Percentiles rank a stretch among this genome's conserved stretches.
These are phyloP conservation scores for Heliconius erato DNA, from an alignment of 2,888 invertebrate species.

Conservation along the genomic window DNA sequence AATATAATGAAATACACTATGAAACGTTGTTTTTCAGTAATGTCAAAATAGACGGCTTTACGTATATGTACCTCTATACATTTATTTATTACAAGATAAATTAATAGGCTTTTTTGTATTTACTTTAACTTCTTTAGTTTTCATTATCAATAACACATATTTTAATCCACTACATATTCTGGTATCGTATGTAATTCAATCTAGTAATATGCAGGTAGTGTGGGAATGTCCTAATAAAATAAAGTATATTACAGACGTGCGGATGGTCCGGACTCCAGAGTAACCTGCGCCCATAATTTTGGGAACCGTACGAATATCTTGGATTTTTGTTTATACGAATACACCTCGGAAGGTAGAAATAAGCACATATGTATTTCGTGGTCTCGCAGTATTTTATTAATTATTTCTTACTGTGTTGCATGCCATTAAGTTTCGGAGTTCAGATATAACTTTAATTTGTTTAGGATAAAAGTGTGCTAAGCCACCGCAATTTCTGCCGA, in stretches of 20 bases:
- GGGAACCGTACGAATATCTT: slow-evolving; percentile 59
- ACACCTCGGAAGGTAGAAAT: slow-evolving; percentile 60
- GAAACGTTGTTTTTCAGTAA: neutral
- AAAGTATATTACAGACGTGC: slow-evolving; percentile 63
- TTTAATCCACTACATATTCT: neutral
- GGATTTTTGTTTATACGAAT: slow-evolving; percentile 71
- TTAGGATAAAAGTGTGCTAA: too few species aligned
- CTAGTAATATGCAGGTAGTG: slow-evolving; percentile 45
- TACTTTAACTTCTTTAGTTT: neutral
- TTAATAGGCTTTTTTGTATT: neutral
- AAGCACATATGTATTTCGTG: slow-evolving; percentile 57
- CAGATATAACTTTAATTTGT: neutral
- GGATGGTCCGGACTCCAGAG: slow-evolving; percentile 52
- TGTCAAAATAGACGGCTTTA: too few species aligned
- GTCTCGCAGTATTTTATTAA: slow-evolving; percentile 39
- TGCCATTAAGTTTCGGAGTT: neutral
- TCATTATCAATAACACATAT: neutral
- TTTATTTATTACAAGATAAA: neutral
- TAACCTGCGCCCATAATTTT: slow-evolving; percentile 57
- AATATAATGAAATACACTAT: neutral
- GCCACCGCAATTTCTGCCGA: too few species aligned
- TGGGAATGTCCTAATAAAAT: slow-evolving; percentile 60
- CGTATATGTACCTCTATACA: neutral
- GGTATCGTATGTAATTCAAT: slow-evolving; percentile 16
- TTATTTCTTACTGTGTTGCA: neutral